Conservation (phyloP, 53 echinoderm and acorn worm species). For the Actinopyga echinites region DNA sequence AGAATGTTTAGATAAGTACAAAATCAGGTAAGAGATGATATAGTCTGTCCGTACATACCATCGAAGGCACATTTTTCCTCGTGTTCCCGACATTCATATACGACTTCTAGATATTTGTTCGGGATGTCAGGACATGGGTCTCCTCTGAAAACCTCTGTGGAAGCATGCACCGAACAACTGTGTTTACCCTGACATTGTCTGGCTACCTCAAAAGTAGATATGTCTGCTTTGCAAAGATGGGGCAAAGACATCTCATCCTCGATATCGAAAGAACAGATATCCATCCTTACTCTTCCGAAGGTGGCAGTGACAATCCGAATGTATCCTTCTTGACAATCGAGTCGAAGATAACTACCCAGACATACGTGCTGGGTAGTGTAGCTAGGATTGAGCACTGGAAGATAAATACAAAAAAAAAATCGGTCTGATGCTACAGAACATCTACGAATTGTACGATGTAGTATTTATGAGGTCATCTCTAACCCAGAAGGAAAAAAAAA, state of each 20-base stretch:
- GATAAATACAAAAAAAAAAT: no score
- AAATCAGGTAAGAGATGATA: no score
- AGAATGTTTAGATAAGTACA: no score
- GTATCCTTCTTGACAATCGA: slow-evolving; percentile 49
- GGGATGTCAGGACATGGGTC: slow-evolving; percentile 54
- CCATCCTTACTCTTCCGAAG: slow-evolving; percentile 36
- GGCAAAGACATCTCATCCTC: neutral
- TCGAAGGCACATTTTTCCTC: slow-evolving; percentile 62
- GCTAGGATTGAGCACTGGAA: slow-evolving; percentile 24
- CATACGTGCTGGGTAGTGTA: slow-evolving; percentile 3
- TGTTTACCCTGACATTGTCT: slow-evolving; percentile 54
- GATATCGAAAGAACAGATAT: slow-evolving; percentile 1
- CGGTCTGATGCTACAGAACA: no score
- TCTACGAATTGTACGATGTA: no score
- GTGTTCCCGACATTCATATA: slow-evolving; percentile 45
- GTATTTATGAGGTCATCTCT: no score
- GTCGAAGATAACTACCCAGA: slow-evolving; percentile 13
- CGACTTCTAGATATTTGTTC: slow-evolving; percentile 55
- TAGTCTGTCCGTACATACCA: slow-evolving; percentile 9
- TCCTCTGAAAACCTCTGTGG: slow-evolving; percentile 4
- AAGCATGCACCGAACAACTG: slow-evolving; percentile 39
- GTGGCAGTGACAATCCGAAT: slow-evolving; percentile 42
- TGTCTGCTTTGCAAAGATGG: slow-evolving; percentile 51
- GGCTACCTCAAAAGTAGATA: slow-evolving; percentile 48
- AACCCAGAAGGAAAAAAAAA: no score